phyloP scores from a whole-genome alignment of 2,888 invertebrate genomes.

The Mactromeris polynyma region DNA sequence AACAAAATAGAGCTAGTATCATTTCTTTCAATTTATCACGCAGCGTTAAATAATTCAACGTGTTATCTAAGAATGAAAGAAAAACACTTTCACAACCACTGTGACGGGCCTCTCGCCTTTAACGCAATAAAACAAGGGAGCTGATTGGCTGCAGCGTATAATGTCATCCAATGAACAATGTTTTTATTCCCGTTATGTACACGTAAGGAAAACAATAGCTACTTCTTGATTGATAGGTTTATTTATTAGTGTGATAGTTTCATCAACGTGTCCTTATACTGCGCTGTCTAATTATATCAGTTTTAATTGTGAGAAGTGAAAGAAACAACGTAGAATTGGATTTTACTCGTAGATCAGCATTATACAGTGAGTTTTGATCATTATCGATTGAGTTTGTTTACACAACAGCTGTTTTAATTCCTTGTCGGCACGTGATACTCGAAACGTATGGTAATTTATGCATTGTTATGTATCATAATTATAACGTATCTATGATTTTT shows the following conservation, averaged over 20 bases:
- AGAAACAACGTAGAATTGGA: background rate
- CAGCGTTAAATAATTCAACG: too few species aligned
- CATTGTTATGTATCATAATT: background rate
- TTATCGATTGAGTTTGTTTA: background rate
- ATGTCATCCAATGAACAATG: background rate
- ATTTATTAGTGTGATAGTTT: background rate
- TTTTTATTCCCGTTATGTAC: background rate
- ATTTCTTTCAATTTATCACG: too few species aligned
- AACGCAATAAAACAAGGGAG: too few species aligned
- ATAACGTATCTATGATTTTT: background rate
- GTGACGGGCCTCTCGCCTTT: too few species aligned
- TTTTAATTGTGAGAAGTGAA: background rate
- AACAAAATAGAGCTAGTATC: too few species aligned
- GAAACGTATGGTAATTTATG: background rate
- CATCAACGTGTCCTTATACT: background rate
- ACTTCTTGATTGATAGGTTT: background rate
- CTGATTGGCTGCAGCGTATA: too few species aligned
- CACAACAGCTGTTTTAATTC: background rate
- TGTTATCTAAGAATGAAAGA: too few species aligned
- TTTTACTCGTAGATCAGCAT: background rate
- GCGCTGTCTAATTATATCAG: background rate
- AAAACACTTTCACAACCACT: too few species aligned
- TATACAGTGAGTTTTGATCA: background rate
- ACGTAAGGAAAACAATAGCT: conserved; percentile 5
- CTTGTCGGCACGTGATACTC: background rate